Base-by-base conservation (phyloP, 2,888 invertebrate genomes). In the Acronicta aceris region DNA sequence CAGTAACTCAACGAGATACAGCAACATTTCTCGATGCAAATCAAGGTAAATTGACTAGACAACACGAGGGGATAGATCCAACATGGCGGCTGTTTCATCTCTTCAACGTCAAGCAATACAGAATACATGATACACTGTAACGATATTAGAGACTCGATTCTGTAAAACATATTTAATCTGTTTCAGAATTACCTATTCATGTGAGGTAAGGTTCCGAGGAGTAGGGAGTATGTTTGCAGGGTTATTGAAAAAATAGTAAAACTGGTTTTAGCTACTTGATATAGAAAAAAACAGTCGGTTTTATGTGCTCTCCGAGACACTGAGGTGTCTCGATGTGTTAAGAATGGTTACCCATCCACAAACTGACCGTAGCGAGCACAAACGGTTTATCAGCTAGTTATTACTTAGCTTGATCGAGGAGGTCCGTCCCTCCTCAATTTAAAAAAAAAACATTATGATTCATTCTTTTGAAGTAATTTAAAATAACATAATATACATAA, bases 121-220 rank as follows among this genome's bases (percentile, higher is more conserved):
- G 40, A 76, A 74, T 71, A 78, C 57, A 76, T 70, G 38, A 78
- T 66, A 70, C 40, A 59, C 73, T 59, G 59, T 51, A 52, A 50
- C 30, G 47, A 60, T 59, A 76, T 74, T 75, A 74, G 52, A 60
- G 59, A 9, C 55, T 41, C 53, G 54, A 70, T 74, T 65, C 64
- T 57, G 50, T 47, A 70, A 76, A 76, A 76, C 76, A 78, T 76
- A 70, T 66, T 55, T 71, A 67, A 75, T 71, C 66, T 47, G 54
- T 5, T n/a, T 46, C 40, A 45, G 60, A 52, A 27, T 7, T 54
- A 59, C 67, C 72, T 63, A 72, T 67, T 78, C 62, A 70, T 63
- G 59, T 55, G 41, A 27, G 27, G 51, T 55, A 36, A 41, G 38
- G 46, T 21, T 8, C 17, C 12, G 10, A 36, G 16, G 27, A 59